Evolutionary conservation across 1,140 invertebrate genomes (phyloP).

Genomic region (Heliconius hewitsoni): DNA sequence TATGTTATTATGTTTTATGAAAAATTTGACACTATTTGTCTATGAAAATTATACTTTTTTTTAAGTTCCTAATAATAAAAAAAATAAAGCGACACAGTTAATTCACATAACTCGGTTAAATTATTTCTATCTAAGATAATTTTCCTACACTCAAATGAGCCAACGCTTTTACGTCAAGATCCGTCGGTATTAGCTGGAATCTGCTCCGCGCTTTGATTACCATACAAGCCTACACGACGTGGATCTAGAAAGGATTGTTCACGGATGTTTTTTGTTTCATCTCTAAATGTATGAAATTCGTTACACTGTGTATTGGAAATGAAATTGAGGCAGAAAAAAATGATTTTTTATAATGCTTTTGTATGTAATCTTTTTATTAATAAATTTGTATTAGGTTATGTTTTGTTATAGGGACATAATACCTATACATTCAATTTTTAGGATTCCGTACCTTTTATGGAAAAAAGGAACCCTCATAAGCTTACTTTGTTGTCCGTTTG

Average conservation of each 20-base stretch:
- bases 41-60: too few species aligned
- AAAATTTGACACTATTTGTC: too few species aligned
- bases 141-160: conserved; percentile 51
- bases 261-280: conserved; percentile 24
- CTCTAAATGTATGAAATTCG: conserved; percentile 36
- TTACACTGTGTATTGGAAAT: conserved; percentile 21
- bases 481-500: too few species aligned
- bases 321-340: neutral
- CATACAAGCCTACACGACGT: conserved; percentile 56
- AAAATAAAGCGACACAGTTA: neutral
- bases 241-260: conserved; percentile 38
- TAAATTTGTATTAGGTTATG: too few species aligned
- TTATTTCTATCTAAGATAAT: conserved; percentile 34
- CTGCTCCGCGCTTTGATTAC: conserved; percentile 61
- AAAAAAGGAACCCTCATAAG: too few species aligned
- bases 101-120: conserved; percentile 29
- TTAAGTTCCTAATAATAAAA: neutral
- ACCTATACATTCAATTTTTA: too few species aligned
- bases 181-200: conserved; percentile 51
- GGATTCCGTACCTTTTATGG: too few species aligned
- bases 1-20: neutral
- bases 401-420: too few species aligned
- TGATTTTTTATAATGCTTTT: neutral
- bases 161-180: conserved; percentile 56
- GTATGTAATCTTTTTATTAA: neutral